These are phyloP conservation scores for Peucedramus taeniatus DNA, from an alignment of 2,113 vertebrate species.

Conservation along the genomic window DNA sequence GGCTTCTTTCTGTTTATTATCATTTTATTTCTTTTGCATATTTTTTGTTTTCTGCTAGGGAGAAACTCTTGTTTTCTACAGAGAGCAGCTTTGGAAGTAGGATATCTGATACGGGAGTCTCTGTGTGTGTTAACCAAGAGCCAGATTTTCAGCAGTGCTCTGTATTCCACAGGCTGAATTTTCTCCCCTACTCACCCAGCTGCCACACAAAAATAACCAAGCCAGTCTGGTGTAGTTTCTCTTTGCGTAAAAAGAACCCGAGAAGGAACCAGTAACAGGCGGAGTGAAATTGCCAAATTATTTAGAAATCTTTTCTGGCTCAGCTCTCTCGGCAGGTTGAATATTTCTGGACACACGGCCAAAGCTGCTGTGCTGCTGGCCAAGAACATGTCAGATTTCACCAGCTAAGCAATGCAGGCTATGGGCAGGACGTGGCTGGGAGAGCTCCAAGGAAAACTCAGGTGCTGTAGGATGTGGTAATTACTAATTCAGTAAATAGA, in stretches of 20 bases:
- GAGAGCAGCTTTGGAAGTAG: neutral
- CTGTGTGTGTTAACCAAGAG: neutral
- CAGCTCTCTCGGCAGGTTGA: slow-evolving; percentile 43
- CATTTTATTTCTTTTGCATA: neutral
- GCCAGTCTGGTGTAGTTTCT: neutral
- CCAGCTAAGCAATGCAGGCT: slow-evolving; percentile 37
- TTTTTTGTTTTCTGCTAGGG: neutral
- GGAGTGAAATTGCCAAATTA: slow-evolving; percentile 20
- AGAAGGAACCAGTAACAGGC: slow-evolving; percentile 9
- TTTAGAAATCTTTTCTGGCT: slow-evolving; percentile 60
- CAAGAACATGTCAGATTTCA: slow-evolving; percentile 63
- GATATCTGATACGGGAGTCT: neutral
- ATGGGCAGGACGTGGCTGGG: slow-evolving; percentile 11
- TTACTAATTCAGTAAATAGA: slow-evolving; percentile 25
- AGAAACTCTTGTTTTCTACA: neutral
- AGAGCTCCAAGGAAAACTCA: slow-evolving; percentile 58
- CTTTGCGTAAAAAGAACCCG: neutral
- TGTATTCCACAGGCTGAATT: neutral
- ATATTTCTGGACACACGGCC: neutral
- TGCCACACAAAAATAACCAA: neutral
- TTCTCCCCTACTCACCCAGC: neutral
- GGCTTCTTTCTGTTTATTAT: neutral
- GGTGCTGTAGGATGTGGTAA: slow-evolving; percentile 55
- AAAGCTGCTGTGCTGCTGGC: neutral
- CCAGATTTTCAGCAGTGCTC: neutral